Percentiles rank a stretch among this genome's conserved stretches.
These are phyloP conservation scores for Chrosomus eos DNA, from an alignment of 2,797 vertebrate species.

Conservation along the genomic window DNA sequence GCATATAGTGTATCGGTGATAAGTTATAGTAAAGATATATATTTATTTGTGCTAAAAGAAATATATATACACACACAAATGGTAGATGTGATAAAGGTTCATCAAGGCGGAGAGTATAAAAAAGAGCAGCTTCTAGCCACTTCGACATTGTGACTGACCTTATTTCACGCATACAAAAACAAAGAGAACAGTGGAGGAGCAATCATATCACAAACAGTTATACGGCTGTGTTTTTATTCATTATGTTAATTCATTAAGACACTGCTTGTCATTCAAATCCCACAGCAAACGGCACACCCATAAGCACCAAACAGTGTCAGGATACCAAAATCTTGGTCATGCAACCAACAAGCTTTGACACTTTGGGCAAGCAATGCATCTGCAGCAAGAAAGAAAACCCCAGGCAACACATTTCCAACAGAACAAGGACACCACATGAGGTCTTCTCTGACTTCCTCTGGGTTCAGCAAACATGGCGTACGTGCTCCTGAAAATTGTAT, in stretches of 20 bases:
- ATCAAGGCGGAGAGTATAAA: neutral
- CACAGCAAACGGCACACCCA: constrained; percentile 16
- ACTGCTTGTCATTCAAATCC: constrained; percentile 32
- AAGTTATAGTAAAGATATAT: neutral
- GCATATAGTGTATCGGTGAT: neutral
- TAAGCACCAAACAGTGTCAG: constrained; percentile 26
- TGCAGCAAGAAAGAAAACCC: constrained; percentile 31
- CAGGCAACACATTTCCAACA: constrained; percentile 16
- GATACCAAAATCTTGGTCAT: neutral
- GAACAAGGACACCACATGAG: constrained; percentile 32
- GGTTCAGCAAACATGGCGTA: neutral
- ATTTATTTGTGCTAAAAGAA: neutral
- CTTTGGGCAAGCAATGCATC: constrained; percentile 13
- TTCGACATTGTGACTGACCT: constrained; percentile 18
- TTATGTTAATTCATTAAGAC: constrained; percentile 42
- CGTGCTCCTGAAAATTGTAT: neutral
- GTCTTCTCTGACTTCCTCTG: constrained; percentile 13
- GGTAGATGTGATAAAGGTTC: neutral
- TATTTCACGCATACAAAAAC: neutral
- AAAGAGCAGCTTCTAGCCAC: neutral
- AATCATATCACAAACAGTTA: constrained; percentile 31
- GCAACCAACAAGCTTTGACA: constrained; percentile 10
- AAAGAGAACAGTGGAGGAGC: constrained; percentile 1
- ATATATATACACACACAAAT: neutral
- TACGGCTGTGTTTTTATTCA: constrained; percentile 20